Conservation (phyloP, 2,888 invertebrate species). For the Sabatieria punctata region DNA sequence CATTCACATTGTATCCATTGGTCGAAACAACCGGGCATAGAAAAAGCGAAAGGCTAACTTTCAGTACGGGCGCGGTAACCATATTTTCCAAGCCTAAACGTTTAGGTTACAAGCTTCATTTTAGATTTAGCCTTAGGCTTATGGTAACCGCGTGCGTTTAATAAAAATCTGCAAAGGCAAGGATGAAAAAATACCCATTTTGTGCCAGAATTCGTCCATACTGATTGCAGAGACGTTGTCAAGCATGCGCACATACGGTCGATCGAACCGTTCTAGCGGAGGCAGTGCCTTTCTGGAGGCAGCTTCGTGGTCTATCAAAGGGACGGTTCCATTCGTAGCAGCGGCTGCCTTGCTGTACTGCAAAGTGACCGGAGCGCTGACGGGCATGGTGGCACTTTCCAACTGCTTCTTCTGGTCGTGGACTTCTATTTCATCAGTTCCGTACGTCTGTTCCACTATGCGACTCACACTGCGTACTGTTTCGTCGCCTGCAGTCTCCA, state of each 20-base stretch:
- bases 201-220: slow-evolving; percentile 22
- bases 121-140: no score
- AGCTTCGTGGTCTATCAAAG: neutral
- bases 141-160: no score
- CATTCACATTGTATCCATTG: no score
- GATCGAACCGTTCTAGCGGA: slow-evolving; percentile 15
- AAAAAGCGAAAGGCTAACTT: no score
- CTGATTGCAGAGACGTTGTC: slow-evolving; percentile 24
- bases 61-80: no score
- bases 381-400: neutral
- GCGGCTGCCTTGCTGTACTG: neutral
- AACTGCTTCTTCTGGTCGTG: neutral
- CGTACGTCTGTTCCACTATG: neutral
- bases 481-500: no score
- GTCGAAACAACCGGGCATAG: no score
- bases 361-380: neutral
- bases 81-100: no score
- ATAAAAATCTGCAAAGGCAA: no score
- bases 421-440: neutral
- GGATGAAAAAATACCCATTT: no score
- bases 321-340: neutral
- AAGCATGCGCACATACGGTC: slow-evolving; percentile 18
- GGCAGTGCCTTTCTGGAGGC: neutral
- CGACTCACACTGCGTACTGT: neutral
- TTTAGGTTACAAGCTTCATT: no score